These are phyloP conservation scores for Drosophila recens DNA, from an alignment of 2,888 invertebrate genomes.

Conservation along the genomic window DNA sequence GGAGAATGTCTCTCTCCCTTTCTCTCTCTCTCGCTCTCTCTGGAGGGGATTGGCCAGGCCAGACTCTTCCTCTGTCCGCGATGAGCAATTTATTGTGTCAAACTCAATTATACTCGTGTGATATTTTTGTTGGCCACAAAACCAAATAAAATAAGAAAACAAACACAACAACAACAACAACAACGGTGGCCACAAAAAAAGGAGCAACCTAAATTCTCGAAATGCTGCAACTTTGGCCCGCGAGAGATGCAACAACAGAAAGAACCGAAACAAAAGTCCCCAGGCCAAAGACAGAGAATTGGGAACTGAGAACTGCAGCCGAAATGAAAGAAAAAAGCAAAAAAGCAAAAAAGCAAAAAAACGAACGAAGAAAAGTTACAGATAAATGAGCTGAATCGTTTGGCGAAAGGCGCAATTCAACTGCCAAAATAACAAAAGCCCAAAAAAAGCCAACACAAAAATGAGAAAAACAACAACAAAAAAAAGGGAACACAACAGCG, in stretches of 20 bases:
- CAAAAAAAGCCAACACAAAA: constrained; percentile 34
- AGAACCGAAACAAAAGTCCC: constrained; percentile 11
- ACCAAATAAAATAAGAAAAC: constrained; percentile 56
- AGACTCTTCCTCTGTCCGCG: constrained; percentile 66
- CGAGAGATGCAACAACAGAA: constrained; percentile 27
- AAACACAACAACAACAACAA: constrained; percentile 39
- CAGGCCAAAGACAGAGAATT: constrained; percentile 3
- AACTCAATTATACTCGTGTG: constrained; percentile 85
- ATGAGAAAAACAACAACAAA: constrained; percentile 22
- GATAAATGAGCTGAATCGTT: constrained; percentile 79
- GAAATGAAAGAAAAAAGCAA: constrained; percentile 58
- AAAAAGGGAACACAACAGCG: constrained; percentile 16
- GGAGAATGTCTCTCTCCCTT: constrained; percentile 26
- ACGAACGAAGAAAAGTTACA: constrained; percentile 62
- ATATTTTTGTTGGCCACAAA: constrained; percentile 80
- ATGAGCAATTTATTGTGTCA: constrained; percentile 86
- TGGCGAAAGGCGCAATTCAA: constrained; percentile 80
- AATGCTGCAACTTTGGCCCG: constrained; percentile 74
- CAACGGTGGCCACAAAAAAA: constrained; percentile 59
- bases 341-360: constrained; percentile 57
- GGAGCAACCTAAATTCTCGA: constrained; percentile 78
- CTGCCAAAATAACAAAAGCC: constrained; percentile 73
- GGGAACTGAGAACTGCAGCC: constrained; percentile 36
- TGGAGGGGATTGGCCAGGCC: constrained; percentile 55
- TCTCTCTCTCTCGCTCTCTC: constrained; percentile 9